phyloP scores from a whole-genome alignment of 2,888 invertebrate genomes.

The Cheilosia soror region DNA sequence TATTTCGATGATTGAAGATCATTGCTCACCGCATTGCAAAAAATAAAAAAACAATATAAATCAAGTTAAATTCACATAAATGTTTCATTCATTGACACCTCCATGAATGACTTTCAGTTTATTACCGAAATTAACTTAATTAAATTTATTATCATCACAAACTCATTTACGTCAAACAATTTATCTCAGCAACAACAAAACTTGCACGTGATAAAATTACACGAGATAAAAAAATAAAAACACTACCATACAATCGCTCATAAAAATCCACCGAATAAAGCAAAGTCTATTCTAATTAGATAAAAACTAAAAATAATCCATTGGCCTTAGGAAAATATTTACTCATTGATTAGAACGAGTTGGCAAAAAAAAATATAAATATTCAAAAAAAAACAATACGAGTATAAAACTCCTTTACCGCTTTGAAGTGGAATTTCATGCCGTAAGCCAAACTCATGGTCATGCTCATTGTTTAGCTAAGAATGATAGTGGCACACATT shows the following conservation, averaged over 20 bases:
- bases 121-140: constrained; percentile 1
- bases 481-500: not conserved
- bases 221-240: constrained; percentile 35
- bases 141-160: constrained; percentile 8
- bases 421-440: constrained; percentile 38
- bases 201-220: constrained; percentile 36
- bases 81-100: constrained; percentile 32
- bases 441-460: not conserved
- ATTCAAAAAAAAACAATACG: not conserved
- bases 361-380: constrained; percentile 10
- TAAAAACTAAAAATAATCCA: constrained; percentile 4
- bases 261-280: not conserved
- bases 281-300: constrained; percentile 27
- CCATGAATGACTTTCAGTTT: constrained; percentile 22
- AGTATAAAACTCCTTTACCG: constrained; percentile 3
- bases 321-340: constrained; percentile 22
- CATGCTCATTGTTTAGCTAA: not conserved
- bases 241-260: not conserved
- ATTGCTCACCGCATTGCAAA: too few species aligned
- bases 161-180: constrained; percentile 22
- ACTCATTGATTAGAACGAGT: constrained; percentile 22
- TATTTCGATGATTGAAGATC: too few species aligned
- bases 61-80: not conserved
- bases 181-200: constrained; percentile 11
- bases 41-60: too few species aligned